Evolutionary conservation across 2,113 vertebrate genomes (phyloP).

Genomic region (Sisor rabdophorus): DNA sequence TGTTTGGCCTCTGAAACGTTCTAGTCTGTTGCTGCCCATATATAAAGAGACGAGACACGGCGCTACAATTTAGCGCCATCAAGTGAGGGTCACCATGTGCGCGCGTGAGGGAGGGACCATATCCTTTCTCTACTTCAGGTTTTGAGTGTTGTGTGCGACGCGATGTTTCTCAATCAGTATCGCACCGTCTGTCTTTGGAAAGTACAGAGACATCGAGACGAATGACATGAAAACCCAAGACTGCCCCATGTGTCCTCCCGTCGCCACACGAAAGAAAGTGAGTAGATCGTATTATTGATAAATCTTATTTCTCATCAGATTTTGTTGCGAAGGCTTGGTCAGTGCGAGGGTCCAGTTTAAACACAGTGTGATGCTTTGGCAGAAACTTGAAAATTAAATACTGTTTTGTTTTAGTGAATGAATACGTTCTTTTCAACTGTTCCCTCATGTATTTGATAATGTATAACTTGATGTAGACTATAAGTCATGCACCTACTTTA

Average conservation of each 20-base stretch:
- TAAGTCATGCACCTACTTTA: neutral
- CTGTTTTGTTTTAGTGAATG: neutral
- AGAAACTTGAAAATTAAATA: neutral
- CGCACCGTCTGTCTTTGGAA: neutral
- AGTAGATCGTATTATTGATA: neutral
- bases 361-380: neutral
- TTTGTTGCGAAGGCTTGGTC: neutral
- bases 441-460: neutral
- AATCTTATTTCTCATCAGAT: neutral
- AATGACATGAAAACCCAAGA: neutral
- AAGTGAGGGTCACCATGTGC: neutral
- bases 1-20: too few relatives aligned
- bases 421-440: neutral
- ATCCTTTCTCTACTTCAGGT: too few relatives aligned
- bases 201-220: neutral
- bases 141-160: neutral
- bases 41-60: neutral
- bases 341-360: neutral
- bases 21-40: too few relatives aligned
- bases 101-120: neutral
- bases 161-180: neutral
- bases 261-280: neutral
- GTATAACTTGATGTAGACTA: neutral
- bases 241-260: neutral
- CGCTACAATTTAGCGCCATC: neutral